Base-by-base conservation (phyloP, 2,113 vertebrate species). In the Sterrhoptilus dennistouni region DNA sequence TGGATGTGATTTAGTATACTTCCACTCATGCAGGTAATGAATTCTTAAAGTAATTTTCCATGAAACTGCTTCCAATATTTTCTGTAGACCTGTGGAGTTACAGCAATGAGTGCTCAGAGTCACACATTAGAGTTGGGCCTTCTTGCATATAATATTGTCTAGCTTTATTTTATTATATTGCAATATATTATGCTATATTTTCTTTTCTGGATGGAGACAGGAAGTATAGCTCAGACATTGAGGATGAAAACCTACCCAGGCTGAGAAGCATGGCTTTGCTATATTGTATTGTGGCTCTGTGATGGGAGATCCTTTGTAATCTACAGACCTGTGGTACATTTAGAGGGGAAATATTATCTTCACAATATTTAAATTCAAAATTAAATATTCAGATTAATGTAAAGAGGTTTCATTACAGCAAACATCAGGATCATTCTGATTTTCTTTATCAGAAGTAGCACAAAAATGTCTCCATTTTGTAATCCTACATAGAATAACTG, bases 81-180 rank as follows among this genome's bases (percentile, higher is more conserved):
- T 27, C n/a, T 75, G 21, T 71, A 75, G 72, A 24, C 12, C 27
- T 79, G 22, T 82, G n/a, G 24, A 45, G 13, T 74, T 75, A 54
- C 8, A 20, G 10, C 29, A 70, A 33, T 15, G 53, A 47, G 6
- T 18, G 14, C 47, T 70, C 68, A n/a, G 42, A 49, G 24, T 31
- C 24, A 28, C 25, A 33, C 5, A 0, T 63, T 29, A 50, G 14
- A 72, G 14, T 14, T 1, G 1, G 3, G 5, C 15, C 27, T 70
- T 87, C 44, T 61, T 59, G 35, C 4, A 8, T 18, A 7, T 16
- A 42, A 59, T 4, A 12, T 54, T 5, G 2, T 59, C 18, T 22
- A 4, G 45, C 20, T 92, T 77, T 83, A n/a, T 74, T 21, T 74
- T 80, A n/a, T 40, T 56, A 7, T 44, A 47, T 57, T 85, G 21